Evolutionary conservation across 2,888 invertebrate species (phyloP), one percentile per base, ranked within the genome.

Genomic region (Chromoteleia sp.): DNA sequence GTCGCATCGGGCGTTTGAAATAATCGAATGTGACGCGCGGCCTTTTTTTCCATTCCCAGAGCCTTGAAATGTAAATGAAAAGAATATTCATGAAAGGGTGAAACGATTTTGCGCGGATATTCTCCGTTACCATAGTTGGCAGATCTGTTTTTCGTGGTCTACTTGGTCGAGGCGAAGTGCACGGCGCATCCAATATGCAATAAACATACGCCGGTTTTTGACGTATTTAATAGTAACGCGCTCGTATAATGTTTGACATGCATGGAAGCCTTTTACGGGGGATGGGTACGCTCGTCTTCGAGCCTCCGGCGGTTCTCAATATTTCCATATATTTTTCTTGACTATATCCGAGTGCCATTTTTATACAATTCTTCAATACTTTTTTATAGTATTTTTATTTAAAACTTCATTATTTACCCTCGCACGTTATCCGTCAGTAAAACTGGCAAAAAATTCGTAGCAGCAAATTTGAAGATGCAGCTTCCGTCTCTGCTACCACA

Each of bases 151-250:
- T 80, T 83, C 82, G 84, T 84, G 82, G 71, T 75, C 82, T 82
- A 78, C 84, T 81, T 81, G 82, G 78, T 75, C 81, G 82, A 85
- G 83, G 81, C 87, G 81, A 86, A 85, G 86, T 83, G 86, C 84
- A 84, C 67, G 68, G 76, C 61, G 82, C 87, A 90, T 89, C 90
- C 91, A 91, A 91, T 91, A 90, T 90, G 91, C 90, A 90, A 91
- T 90, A 91, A 91, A 91, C 90, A 90, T 89, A 88, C 89, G 87
- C 85, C 84, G 85, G 85, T 89, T 89, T 90, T 90, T 90, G 91
- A 90, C 91, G 89, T 90, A 90, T 91, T 90, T 91, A 91, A 90
- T 90, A 90, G 90, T 90, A 91, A 91, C 90, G 87, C 88, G 90
- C 87, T 90, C 90, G 88, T 91, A 91, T 91, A 90, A 90, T 87